These are phyloP conservation scores for Tryphoninae sp. DNA, from an alignment of 2,888 invertebrate genomes.

Conservation along the genomic window DNA sequence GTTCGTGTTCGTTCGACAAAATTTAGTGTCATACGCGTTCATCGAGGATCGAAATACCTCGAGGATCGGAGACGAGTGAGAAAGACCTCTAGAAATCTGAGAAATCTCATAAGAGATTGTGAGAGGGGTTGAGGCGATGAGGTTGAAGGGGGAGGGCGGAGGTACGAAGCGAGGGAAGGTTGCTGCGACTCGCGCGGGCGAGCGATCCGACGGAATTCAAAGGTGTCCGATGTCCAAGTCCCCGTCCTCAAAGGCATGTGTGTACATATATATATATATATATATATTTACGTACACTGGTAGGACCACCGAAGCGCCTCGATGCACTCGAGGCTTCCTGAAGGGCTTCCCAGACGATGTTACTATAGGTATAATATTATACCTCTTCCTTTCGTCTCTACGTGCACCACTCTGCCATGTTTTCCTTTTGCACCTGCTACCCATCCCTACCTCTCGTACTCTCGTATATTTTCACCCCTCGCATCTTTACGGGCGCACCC, in stretches of 20 bases:
- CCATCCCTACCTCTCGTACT: conserved; percentile 5
- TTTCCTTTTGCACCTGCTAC: conserved; percentile 51
- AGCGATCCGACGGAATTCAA: conserved; percentile 75
- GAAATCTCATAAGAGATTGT: conserved; percentile 54
- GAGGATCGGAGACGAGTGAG: conserved; percentile 8
- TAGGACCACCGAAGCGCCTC: conserved; percentile 61
- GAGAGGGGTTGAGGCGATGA: conserved; percentile 27
- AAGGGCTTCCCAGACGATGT: conserved; percentile 64
- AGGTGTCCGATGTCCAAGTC: conserved; percentile 74
- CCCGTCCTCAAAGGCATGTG: conserved; percentile 60
- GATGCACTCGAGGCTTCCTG: conserved; percentile 62
- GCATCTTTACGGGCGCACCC: conserved; percentile 12
- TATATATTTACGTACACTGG: conserved; percentile 26
- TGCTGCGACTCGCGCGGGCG: conserved; percentile 74
- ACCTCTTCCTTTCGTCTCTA: conserved; percentile 49
- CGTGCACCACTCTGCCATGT: conserved; percentile 44
- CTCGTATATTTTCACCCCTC: conserved; percentile 31
- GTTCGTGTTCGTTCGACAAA: conserved; percentile 3
- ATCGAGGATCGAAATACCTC: conserved; percentile 48
- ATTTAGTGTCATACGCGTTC: conserved; percentile 19
- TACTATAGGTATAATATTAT: conserved; percentile 43
- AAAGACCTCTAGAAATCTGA: conserved; percentile 51
- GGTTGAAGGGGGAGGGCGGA: conserved; percentile 54
- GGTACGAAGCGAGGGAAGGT: conserved; percentile 65
- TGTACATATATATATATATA: conserved; percentile 31